These are phyloP conservation scores for Misgurnus anguillicaudatus DNA, from an alignment of 2,113 vertebrate genomes.

Conservation along the genomic window DNA sequence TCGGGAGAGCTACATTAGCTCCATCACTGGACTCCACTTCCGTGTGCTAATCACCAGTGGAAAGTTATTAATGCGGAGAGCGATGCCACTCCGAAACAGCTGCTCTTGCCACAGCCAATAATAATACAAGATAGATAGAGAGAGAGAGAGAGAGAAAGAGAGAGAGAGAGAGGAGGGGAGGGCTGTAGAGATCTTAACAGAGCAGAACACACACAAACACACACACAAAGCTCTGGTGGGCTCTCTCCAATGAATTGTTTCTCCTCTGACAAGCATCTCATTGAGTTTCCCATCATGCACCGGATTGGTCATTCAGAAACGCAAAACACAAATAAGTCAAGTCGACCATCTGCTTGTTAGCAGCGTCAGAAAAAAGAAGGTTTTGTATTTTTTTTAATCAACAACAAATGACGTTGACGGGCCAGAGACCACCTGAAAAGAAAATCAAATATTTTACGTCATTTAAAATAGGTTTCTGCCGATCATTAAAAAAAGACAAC, in stretches of 20 bases:
- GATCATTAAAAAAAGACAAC: conserved; percentile 84
- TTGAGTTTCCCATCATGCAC: conserved; percentile 99
- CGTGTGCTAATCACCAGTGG: conserved; percentile 74
- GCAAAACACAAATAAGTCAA: conserved; percentile 99
- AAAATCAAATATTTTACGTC: conserved; percentile 96
- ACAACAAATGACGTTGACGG: conserved; percentile 97
- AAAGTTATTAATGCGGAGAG: conserved; percentile 74
- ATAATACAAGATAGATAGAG: conserved; percentile 64
- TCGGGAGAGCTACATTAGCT: conserved; percentile 69
- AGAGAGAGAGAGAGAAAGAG: conserved; percentile 26
- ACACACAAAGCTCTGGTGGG: conserved; percentile 69
- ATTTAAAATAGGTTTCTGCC: conserved; percentile 93
- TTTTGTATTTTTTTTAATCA: conserved; percentile 92
- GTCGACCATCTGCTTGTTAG: conserved; percentile 99
- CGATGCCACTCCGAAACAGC: conserved; percentile 76
- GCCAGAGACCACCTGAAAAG: conserved; percentile 95
- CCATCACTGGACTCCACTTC: conserved; percentile 72
- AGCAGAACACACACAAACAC: conserved; percentile 45
- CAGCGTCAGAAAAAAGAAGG: conserved; percentile 93
- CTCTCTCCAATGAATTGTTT: conserved; percentile 88
- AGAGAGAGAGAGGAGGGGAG: conserved; percentile 1
- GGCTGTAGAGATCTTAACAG: conserved; percentile 51
- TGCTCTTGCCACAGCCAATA: conserved; percentile 81
- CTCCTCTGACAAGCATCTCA: conserved; percentile 99
- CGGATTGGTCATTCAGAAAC: conserved; percentile 99